Evolutionary conservation across 1,140 invertebrate genomes (phyloP).

Genomic region (Galleria mellonella): DNA sequence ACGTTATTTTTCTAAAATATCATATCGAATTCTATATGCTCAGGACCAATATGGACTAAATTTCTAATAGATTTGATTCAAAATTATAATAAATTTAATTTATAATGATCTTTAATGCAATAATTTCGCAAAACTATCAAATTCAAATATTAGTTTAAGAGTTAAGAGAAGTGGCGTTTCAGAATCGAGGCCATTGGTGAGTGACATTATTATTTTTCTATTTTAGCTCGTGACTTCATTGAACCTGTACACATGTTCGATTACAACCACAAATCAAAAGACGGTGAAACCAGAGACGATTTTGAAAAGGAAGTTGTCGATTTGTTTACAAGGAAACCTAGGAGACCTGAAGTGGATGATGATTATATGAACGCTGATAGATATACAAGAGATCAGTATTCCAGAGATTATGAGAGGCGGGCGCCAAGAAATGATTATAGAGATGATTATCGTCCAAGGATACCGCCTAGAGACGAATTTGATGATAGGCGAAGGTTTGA

Average conservation of each 20-base stretch:
- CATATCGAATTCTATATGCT: no score
- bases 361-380: conserved; percentile 10
- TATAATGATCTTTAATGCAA: no score
- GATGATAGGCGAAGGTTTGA: conserved; percentile 33
- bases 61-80: no score
- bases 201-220: conserved; percentile 9
- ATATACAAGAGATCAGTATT: conserved; percentile 19
- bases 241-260: conserved; percentile 77
- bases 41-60: no score
- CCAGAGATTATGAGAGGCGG: conserved; percentile 32
- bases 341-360: conserved; percentile 25
- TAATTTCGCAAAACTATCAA: no score
- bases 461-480: conserved; percentile 22
- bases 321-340: conserved; percentile 39
- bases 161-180: no score
- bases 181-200: no score
- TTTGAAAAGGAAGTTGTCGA: conserved; percentile 57
- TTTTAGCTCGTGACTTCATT: conserved; percentile 68
- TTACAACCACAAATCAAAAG: conserved; percentile 75
- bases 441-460: conserved; percentile 24
- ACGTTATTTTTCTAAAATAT: no score
- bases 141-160: no score
- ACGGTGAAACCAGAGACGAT: conserved; percentile 43
- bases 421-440: conserved; percentile 20
- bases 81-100: no score